Percentiles rank a stretch among this genome's conserved stretches.
Conservation (phyloP, 2,888 invertebrate species). For the Heteromyza rotundicornis region DNA sequence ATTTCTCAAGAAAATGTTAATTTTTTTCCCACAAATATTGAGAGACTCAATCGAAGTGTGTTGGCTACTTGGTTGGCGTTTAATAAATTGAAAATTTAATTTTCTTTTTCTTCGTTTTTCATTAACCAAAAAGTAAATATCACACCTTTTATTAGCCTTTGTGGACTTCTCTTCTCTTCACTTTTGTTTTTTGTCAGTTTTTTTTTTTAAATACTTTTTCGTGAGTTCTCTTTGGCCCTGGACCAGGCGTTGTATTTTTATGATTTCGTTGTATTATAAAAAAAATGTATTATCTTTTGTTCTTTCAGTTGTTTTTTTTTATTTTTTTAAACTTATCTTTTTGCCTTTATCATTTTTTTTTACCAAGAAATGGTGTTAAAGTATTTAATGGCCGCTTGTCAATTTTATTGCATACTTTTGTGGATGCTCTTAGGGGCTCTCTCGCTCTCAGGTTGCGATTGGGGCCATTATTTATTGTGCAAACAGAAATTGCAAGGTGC, state of each 20-base stretch:
- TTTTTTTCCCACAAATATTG: too few species aligned
- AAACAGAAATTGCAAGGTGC: not conserved
- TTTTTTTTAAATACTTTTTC: not conserved
- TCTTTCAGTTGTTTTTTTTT: not conserved
- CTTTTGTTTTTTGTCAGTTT: too few species aligned
- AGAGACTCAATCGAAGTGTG: too few species aligned
- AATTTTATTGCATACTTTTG: not conserved
- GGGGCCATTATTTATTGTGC: not conserved
- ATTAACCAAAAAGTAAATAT: not conserved
- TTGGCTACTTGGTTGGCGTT: too few species aligned
- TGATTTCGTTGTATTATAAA: not conserved
- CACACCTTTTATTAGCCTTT: slow-evolving; percentile 4
- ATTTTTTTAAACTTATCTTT: not conserved
- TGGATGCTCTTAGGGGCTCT: too few species aligned
- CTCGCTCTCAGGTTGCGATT: too few species aligned
- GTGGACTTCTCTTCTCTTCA: not conserved
- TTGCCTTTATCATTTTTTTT: not conserved
- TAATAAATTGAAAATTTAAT: too few species aligned
- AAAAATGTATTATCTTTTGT: not conserved
- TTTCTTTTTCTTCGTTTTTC: too few species aligned
- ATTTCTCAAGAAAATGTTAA: too few species aligned
- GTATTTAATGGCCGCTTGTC: slow-evolving; percentile 2
- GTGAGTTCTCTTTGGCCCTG: not conserved
- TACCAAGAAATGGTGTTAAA: slow-evolving; percentile 4
- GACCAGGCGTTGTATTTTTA: not conserved